Evolutionary conservation across 2,113 vertebrate species (phyloP), one percentile per base, ranked within the genome.

Genomic region (Halcyon malimbica): DNA sequence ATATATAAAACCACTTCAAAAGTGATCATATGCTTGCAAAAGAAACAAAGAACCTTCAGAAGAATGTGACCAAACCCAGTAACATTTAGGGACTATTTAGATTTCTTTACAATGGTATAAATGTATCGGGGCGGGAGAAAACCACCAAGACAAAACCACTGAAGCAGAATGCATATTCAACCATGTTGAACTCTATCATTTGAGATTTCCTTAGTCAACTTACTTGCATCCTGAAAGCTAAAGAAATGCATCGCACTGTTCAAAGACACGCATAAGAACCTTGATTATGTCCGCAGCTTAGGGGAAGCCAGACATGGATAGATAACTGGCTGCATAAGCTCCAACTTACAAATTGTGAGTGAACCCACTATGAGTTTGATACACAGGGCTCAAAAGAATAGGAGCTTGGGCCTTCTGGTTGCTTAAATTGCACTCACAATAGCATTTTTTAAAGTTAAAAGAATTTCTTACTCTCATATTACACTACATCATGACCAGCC

Each of bases 391-490:
- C 11, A 39, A 53, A 93, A 57, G 31, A 80, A 70, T 4, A 54
- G 39, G 57, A 64, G 51, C 39, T n/a, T 46, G 13, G 29, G 50
- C 37, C 35, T 93, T 95, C 64, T 46, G 60, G 75, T 71, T 1
- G 1, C 54, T 93, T 63, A 77, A 70, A 7, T 20, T 13, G 29
- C 37, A 81, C 41, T 87, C 41, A 91, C 23, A 83, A 90, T 74
- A 69, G 11, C 6, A 63, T 41, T 91, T 91, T 87, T 91, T 69
- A 41, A 82, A 93, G 44, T 83, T 60, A 80, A 23, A 89, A 81
- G 54, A 81, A 89, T 89, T 88, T 83, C 35, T 95, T 71, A 46
- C 16, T 95, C 77, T 89, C 81, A 21, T 71, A 75, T 97, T 95
- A 87, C 77, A 94, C 83, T 82, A 60, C 64, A 93, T 89, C 46